Evolutionary conservation across 2,888 invertebrate genomes (phyloP).

Genomic region (Caenorhabditis virilis): DNA sequence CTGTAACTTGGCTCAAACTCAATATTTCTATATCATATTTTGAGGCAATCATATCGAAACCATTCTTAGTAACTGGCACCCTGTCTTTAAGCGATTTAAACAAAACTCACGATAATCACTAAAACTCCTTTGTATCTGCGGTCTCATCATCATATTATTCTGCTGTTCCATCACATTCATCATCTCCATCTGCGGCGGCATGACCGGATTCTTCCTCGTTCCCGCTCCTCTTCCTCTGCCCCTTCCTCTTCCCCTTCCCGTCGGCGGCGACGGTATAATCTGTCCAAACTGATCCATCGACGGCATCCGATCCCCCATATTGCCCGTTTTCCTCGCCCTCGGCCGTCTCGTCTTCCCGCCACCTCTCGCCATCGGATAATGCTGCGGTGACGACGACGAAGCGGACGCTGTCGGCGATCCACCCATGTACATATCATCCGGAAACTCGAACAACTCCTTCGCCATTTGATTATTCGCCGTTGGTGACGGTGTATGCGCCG

Average conservation of each 20-base stretch:
- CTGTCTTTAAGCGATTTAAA: too few species aligned
- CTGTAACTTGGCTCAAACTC: too few species aligned
- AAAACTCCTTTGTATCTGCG: constrained; percentile 33
- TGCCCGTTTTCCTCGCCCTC: constrained; percentile 16
- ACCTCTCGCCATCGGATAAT: background rate
- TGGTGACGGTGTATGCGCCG: constrained; percentile 8
- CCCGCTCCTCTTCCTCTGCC: constrained; percentile 33
- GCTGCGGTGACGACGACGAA: background rate
- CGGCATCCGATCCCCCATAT: background rate
- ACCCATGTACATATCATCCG: constrained; percentile 17
- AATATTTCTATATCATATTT: too few species aligned
- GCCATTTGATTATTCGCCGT: background rate
- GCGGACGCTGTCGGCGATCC: constrained; percentile 1
- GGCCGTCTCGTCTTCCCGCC: constrained; percentile 8
- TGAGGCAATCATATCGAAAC: too few species aligned
- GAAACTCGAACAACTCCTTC: constrained; percentile 32
- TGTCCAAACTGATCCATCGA: too few species aligned
- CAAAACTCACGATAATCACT: constrained; percentile 36
- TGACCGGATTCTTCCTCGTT: background rate
- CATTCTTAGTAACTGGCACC: too few species aligned
- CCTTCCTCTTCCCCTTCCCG: constrained; percentile 20
- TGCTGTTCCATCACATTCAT: too few species aligned
- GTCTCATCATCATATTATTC: constrained; percentile 20
- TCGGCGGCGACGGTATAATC: background rate
- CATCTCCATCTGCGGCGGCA: background rate